Percentiles rank a stretch among this genome's conserved stretches.
Conservation (phyloP, 2,797 vertebrate genomes). For the Clamator glandarius region DNA sequence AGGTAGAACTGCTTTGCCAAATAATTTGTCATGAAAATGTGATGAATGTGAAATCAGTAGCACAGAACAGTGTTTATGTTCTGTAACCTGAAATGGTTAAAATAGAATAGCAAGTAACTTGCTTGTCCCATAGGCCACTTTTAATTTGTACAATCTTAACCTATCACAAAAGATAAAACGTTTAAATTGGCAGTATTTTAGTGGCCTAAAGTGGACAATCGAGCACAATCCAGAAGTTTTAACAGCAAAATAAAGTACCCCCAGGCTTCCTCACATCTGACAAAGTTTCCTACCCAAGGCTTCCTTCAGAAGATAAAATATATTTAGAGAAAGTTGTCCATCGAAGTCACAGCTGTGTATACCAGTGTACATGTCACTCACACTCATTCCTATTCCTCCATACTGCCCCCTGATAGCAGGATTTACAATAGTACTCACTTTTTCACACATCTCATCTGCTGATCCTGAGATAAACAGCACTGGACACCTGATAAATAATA, state of each 20-base stretch:
- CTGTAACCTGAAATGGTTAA: not conserved
- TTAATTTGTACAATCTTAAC: not conserved
- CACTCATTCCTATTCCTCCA: not conserved
- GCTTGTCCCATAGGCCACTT: not conserved
- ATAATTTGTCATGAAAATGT: not conserved
- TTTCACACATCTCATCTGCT: conserved; percentile 91
- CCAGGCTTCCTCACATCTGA: not conserved
- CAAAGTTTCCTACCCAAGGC: not conserved
- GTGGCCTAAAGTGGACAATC: not conserved
- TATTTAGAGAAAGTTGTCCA: not conserved
- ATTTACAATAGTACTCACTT: conserved; percentile 73
- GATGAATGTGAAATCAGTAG: fast-evolving
- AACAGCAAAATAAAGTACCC: not conserved
- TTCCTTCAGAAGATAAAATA: not conserved
- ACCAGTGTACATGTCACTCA: not conserved
- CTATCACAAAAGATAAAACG: not conserved
- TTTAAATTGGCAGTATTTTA: not conserved
- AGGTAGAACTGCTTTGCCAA: not conserved
- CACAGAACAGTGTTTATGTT: not conserved
- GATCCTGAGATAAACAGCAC: conserved; percentile 92
- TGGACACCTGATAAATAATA: conserved; percentile 79
- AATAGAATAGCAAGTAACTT: not conserved
- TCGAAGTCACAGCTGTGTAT: not conserved
- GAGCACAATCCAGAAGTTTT: not conserved
- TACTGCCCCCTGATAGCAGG: not conserved